A percentile compares a stretch with the other conserved stretches of the same genome.
Conservation (phyloP, 2,113 vertebrate genomes). For the Saccopteryx bilineata region DNA sequence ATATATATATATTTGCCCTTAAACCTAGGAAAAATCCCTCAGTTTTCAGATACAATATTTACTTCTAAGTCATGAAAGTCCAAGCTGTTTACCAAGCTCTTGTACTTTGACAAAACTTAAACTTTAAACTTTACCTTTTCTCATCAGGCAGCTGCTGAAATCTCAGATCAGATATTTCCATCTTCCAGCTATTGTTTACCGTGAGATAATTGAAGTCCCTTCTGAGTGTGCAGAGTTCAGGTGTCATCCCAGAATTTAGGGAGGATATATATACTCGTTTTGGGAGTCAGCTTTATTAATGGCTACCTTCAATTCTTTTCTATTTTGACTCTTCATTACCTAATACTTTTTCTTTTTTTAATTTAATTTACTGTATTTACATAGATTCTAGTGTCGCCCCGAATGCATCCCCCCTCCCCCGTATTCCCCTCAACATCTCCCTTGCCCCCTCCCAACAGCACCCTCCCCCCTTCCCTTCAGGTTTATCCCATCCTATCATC, state of each 20-base stretch:
- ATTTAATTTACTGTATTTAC: no score
- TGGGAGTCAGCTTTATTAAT: not conserved
- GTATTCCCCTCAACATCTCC: no score
- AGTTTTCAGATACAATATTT: not conserved
- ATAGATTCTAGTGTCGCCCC: no score
- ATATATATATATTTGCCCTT: not conserved
- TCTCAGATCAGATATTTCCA: not conserved
- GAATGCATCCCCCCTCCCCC: no score
- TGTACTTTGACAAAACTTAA: not conserved
- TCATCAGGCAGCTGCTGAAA: not conserved
- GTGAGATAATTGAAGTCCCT: not conserved
- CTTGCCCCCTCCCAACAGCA: no score
- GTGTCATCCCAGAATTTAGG: not conserved
- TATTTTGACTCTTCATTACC: not conserved
- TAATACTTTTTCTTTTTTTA: not conserved
- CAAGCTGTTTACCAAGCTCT: not conserved
- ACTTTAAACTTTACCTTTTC: not conserved
- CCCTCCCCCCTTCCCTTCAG: no score
- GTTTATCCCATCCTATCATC: no score
- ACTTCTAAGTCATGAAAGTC: not conserved
- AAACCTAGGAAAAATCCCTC: not conserved
- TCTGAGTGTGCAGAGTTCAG: not conserved
- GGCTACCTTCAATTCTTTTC: not conserved
- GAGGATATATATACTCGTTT: not conserved
- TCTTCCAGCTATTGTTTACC: not conserved